Base-by-base conservation (phyloP, 2,888 invertebrate genomes). In the Acronicta aceris region DNA sequence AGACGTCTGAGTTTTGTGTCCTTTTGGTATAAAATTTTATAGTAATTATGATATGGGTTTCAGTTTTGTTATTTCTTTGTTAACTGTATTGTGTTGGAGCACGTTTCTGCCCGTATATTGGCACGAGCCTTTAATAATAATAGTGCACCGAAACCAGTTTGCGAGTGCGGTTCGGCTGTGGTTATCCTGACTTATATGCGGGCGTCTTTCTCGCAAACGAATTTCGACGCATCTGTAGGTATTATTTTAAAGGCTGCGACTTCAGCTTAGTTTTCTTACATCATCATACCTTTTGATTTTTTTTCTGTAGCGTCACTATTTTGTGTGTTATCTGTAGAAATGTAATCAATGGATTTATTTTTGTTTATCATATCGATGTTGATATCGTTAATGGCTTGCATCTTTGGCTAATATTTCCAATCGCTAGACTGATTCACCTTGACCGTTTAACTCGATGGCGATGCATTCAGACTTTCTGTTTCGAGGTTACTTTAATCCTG, bases 41-140 rank as follows among this genome's bases (percentile, higher is more conserved):
- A 82, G 76, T 85, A 81, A 87, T 87, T 86, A 80, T 79, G 76
- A 83, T 84, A 76, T 78, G 73, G 78, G 85, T 86, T 82, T 80
- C 80, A 84, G 68, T 84, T 86, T 84, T 79, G 80, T 75, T 70
- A 74, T 79, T 86, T 88, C 84, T 89, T 91, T 91, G 90, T 92
- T 90, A 85, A 86, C 84, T 86, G 84, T 82, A 80, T 84, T 83
- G 81, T 88, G 81, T 81, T 81, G 73, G 81, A 82, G 89, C 90
- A 90, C 88, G 89, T 89, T 91, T 90, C 84, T 85, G 82, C 81
- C 86, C 81, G 89, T 89, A 82, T 87, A 92, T 93, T 91, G 92
- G 94, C 94, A 94, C 93, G 94, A 94, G 92, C 88, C 91, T 89
- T 89, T 91, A 93, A 93, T 94, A 94, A 94, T 94, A 93, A 93